Percentiles rank a stretch among this genome's conserved stretches.
phyloP scores from a whole-genome alignment of 2,797 vertebrate genomes.

The Euphonia xanthogaster region DNA sequence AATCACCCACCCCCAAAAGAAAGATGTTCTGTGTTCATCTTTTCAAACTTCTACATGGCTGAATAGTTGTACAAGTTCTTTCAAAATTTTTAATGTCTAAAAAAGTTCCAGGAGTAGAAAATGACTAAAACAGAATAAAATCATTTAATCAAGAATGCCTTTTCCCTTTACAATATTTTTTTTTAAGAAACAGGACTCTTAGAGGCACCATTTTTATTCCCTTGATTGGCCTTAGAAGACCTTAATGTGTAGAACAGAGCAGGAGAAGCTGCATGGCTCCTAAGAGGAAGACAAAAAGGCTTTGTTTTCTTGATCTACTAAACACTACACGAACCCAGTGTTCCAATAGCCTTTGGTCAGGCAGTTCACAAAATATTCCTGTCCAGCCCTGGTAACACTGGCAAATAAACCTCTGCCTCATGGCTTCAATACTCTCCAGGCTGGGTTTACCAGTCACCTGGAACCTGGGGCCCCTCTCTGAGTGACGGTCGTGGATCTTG shows the following conservation, averaged over 20 bases:
- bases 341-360: constrained; percentile 47
- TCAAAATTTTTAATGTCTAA: not conserved
- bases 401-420: constrained; percentile 88
- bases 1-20: not conserved
- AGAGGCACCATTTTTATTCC: not conserved
- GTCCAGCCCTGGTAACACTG: constrained; percentile 91
- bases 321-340: not conserved
- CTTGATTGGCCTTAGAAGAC: not conserved
- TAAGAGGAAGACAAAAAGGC: not conserved
- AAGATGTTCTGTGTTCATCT: not conserved
- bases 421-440: constrained; percentile 74
- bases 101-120: not conserved
- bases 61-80: not conserved
- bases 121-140: not conserved
- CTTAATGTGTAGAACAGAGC: not conserved
- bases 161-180: not conserved
- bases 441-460: constrained; percentile 76
- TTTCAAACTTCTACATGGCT: not conserved
- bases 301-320: constrained; percentile 23
- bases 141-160: not conserved
- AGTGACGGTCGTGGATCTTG: constrained; percentile 64
- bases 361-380: constrained; percentile 85
- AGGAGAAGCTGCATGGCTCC: constrained; percentile 13
- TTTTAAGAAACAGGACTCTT: not conserved
- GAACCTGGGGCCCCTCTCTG: constrained; percentile 64